Percentiles rank a stretch among this genome's conserved stretches.
Evolutionary conservation across 2,113 vertebrate species (phyloP).

Genomic region (Sapajus apella): DNA sequence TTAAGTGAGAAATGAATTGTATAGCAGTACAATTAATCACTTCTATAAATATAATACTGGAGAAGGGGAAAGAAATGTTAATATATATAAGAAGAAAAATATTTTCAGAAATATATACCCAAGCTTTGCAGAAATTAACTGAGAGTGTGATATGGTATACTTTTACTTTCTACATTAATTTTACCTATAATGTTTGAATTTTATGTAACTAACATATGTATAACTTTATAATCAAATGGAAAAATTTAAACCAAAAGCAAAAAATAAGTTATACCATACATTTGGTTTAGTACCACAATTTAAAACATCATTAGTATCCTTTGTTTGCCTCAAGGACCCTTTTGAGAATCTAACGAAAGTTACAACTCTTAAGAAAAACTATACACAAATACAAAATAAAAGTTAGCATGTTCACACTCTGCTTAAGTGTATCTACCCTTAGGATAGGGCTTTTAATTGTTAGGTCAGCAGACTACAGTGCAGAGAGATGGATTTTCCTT

Average conservation of each 20-base stretch:
- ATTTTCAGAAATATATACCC: not conserved
- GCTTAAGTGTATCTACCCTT: not conserved
- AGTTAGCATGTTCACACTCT: not conserved
- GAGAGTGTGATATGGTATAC: not conserved
- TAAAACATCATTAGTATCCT: not conserved
- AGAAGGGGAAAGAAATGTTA: not conserved
- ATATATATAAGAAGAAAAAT: not conserved
- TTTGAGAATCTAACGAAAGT: not conserved
- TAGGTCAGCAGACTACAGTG: not conserved
- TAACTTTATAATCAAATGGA: not conserved
- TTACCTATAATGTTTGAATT: not conserved
- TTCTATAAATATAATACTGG: not conserved
- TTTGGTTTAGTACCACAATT: not conserved
- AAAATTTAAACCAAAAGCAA: slow-evolving; percentile 11
- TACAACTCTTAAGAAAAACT: slow-evolving; percentile 22
- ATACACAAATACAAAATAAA: not conserved
- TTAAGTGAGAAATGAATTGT: not conserved
- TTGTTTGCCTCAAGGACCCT: not conserved
- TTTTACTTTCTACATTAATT: slow-evolving; percentile 25
- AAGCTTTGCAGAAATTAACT: slow-evolving; percentile 9
- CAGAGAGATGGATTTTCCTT: not conserved
- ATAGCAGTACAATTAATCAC: not conserved
- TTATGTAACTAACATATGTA: not conserved
- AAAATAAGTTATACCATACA: not conserved
- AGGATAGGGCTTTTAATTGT: not conserved